A percentile compares a stretch with the other conserved stretches of the same genome.
Evolutionary conservation across 2,113 vertebrate genomes (phyloP).

Genomic region (Leucopsar rothschildi): DNA sequence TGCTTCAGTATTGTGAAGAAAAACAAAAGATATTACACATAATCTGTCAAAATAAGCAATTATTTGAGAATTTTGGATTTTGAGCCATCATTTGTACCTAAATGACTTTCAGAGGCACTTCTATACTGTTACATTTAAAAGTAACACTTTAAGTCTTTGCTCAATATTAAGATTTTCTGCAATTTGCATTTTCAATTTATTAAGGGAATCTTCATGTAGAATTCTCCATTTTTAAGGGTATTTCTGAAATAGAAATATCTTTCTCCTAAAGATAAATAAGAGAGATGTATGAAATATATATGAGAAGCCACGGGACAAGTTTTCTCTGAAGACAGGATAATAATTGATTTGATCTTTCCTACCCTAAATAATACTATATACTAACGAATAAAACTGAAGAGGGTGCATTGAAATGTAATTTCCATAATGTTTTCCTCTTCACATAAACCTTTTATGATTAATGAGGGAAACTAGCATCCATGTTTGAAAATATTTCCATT

Average conservation of each 20-base stretch:
- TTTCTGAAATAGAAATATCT: neutral
- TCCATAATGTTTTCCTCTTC: constrained; percentile 41
- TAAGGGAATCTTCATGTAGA: neutral
- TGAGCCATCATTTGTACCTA: neutral
- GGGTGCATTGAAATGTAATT: constrained; percentile 2
- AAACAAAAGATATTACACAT: neutral
- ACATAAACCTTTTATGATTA: constrained; percentile 30
- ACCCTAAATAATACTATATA: neutral
- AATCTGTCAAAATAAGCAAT: neutral
- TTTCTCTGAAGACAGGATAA: constrained; percentile 12
- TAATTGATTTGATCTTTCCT: neutral
- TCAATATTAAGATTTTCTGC: neutral
- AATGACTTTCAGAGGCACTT: neutral
- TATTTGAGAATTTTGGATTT: neutral
- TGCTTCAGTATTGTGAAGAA: neutral
- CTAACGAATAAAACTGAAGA: constrained; percentile 17
- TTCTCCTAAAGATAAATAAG: neutral
- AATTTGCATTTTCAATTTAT: neutral
- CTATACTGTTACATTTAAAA: neutral
- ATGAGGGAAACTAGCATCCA: neutral
- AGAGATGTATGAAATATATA: neutral
- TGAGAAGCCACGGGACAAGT: neutral
- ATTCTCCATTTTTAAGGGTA: neutral
- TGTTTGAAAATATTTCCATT: constrained; percentile 21
- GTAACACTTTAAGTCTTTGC: neutral